Evolutionary conservation across 1,140 invertebrate species (phyloP), one percentile per base, ranked within the genome.

Genomic region (Nasonia vitripennis): DNA sequence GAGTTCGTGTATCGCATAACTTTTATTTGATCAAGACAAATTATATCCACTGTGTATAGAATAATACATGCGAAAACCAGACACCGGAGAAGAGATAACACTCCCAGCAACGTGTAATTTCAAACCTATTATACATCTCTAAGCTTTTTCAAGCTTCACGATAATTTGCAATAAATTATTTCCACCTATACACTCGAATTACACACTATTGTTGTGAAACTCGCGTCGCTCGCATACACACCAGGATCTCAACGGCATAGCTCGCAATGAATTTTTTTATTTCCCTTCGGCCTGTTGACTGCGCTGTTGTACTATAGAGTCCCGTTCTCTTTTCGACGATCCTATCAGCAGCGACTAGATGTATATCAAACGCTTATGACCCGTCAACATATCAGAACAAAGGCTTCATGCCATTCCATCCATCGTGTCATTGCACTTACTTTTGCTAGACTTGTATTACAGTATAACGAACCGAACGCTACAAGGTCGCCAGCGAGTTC

Each of bases 331-430:
- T 34, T 71, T 27, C 68, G 68, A 62, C 68, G 31, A 34, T 34
- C 2, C 5, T 71, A 71, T 71, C 68, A 14, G 23, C 12, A n/a
- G 9, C 6, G 9, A 31, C 23, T 34, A 71, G 68, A 71, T 31
- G 27, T 31, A 31, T 31, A 62, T 71, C 23, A 31, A 71, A 23
- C n/a, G 11, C n/a, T 71, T 31, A 11, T n/a, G 17, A 34, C 68
- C 23, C 68, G 68, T 31, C 68, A 31, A 34, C 68, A n/a, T 71
- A 34, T 71, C 27, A 31, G 68, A 71, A 71, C 68, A 71, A 71
- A 71, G 68, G 12, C 68, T 71, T 31, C 2, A 17, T 4, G 68
- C 20, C 20, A 0, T 17, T 6, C 11, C 68, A 34, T 71, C 68
- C 23, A 71, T 11, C 68, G 68, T 31, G 7, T 71, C 68, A 12